Conservation (phyloP, 1,140 invertebrate species). For the Wiebesia pumilae region DNA sequence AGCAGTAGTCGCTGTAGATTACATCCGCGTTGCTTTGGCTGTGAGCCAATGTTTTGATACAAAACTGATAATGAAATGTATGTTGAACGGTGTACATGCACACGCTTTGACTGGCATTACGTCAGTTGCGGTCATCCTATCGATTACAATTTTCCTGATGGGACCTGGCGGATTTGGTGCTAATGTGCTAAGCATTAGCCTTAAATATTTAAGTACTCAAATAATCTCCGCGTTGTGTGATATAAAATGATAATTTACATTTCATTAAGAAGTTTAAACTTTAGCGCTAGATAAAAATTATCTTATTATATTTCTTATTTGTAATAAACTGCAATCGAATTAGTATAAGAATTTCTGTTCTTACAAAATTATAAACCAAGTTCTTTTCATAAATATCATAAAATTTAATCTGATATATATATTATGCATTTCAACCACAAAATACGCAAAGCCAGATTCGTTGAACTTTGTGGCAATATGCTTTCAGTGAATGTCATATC, state of each 20-base stretch:
- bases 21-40: not conserved
- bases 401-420: not conserved
- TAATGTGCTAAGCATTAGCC: not conserved
- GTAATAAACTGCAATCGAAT: not conserved
- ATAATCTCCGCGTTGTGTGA: not conserved
- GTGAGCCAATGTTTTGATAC: not conserved
- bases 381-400: not conserved
- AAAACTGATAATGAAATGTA: slow-evolving; percentile 51
- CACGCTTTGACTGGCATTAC: not conserved
- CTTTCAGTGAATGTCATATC: slow-evolving; percentile 74
- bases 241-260: not conserved
- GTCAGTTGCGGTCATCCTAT: slow-evolving; percentile 29
- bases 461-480: slow-evolving; percentile 33
- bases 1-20: not conserved
- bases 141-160: slow-evolving; percentile 48
- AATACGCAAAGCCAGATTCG: not conserved
- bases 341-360: not conserved
- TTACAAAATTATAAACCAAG: not conserved
- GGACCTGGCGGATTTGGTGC: not conserved
- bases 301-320: not conserved
- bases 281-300: not conserved
- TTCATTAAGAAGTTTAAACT: not conserved
- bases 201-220: not conserved
- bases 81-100: not conserved
- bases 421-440: not conserved